Evolutionary conservation across 2,113 vertebrate genomes (phyloP).

Genomic region (Thermophis baileyi): DNA sequence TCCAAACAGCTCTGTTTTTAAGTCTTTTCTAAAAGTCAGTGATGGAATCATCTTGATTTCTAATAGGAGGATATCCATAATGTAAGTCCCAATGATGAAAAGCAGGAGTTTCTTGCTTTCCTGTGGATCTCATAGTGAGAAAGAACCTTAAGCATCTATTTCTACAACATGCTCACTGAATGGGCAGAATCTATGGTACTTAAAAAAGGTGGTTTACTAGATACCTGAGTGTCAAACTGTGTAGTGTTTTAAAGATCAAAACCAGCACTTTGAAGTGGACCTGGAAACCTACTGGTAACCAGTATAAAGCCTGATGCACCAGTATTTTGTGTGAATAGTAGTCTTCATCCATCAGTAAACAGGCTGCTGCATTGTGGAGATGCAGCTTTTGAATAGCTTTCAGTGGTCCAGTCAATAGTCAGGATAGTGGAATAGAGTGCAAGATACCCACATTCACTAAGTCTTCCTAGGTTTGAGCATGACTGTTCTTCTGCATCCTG

Average conservation of each 20-base stretch:
- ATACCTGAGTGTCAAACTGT: not conserved
- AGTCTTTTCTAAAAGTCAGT: not conserved
- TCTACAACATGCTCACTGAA: not conserved
- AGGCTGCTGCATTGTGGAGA: not conserved
- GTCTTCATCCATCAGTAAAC: not conserved
- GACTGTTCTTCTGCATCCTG: not conserved
- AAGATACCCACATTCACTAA: not conserved
- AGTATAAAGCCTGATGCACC: not conserved
- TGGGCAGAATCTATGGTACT: not conserved
- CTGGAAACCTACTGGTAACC: not conserved
- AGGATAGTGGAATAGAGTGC: not conserved
- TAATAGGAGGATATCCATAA: not conserved
- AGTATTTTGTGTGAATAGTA: not conserved
- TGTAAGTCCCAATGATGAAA: not conserved
- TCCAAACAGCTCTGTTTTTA: not conserved
- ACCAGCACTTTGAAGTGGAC: not conserved
- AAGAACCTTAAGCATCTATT: not conserved
- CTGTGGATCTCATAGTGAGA: not conserved
- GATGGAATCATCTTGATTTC: not conserved
- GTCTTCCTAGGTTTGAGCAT: not conserved
- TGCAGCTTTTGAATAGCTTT: not conserved
- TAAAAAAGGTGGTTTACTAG: not conserved
- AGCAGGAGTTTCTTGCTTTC: not conserved
- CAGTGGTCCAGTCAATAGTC: not conserved
- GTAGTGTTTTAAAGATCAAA: not conserved